Percentiles rank a stretch among this genome's conserved stretches.
These are phyloP conservation scores for Oedothorax gibbosus DNA, from an alignment of 1,140 invertebrate genomes.

Conservation along the genomic window DNA sequence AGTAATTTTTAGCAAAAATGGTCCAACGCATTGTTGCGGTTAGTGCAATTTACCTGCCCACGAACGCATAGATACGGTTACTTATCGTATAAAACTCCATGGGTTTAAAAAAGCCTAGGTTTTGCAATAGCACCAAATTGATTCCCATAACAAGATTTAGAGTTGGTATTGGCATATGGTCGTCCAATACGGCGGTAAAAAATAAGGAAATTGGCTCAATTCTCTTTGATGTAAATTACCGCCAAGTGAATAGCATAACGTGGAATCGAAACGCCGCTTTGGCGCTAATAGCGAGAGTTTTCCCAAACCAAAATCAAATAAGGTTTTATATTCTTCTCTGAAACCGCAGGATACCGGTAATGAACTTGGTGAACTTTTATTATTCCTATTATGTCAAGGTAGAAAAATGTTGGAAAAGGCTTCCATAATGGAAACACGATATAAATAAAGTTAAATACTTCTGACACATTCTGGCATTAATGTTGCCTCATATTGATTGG, in stretches of 20 bases:
- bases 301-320: slow-evolving; percentile 26
- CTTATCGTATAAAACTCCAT: too few species aligned
- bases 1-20: too few species aligned
- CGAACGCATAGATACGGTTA: too few species aligned
- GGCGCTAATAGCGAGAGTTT: slow-evolving; percentile 4
- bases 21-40: too few species aligned
- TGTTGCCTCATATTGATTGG: slow-evolving; percentile 31
- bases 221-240: slow-evolving; percentile 25
- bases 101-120: too few species aligned
- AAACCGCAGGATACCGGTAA: slow-evolving; percentile 26
- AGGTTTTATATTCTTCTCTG: slow-evolving; percentile 20
- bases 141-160: too few species aligned
- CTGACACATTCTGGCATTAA: slow-evolving; percentile 33
- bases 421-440: slow-evolving; percentile 3
- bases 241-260: slow-evolving; percentile 28
- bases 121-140: too few species aligned
- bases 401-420: slow-evolving; percentile 1
- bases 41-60: too few species aligned
- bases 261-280: too few species aligned
- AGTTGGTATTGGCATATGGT: too few species aligned
- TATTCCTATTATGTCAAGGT: too few species aligned
- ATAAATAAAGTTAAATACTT: slow-evolving; percentile 39
- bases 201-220: slow-evolving; percentile 8
- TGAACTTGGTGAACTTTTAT: slow-evolving; percentile 12
- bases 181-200: too few species aligned